Base-by-base conservation (phyloP, 2,888 invertebrate species). In the Aelia acuminata region DNA sequence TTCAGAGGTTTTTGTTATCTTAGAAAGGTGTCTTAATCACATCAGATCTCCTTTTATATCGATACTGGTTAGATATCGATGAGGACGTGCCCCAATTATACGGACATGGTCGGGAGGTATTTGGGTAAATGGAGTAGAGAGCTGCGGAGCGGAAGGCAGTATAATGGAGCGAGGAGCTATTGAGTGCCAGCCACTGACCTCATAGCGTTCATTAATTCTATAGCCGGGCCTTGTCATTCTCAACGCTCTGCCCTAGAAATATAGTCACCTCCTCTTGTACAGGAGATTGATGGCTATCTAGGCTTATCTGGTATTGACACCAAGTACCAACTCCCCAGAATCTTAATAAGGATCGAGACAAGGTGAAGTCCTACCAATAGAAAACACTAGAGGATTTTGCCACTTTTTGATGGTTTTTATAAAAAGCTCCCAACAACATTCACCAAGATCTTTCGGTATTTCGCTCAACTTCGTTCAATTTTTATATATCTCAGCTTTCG, bases 171-270 rank as follows among this genome's bases (percentile, higher is more conserved):
- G 57, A 35, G 35, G 31, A 31, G 4, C 63, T 70, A 70, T 70
- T 70, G 63, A 70, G 8, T 13, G 15, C 11, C 57, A 57, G 26
- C 2, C 63, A 70, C 63, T 70, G 63, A 70, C 63, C 63, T 70
- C 63, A 70, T 70, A 70, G 31, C 31, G 63, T 35, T 35, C 63
- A 70, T 70, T 70, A 70, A 20, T 35, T 70, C 63, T 70, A 31
- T 35, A 70, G 31, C 63, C 5, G 5, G 18, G 31, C 26, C 57
- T 57, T 26, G 26, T 57, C 57, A n/a, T 26, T 57, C 57, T 57
- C 57, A 57, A 26, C 57, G 3, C 3, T 4, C 8, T 57, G n/a
- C 26, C 26, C 57, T 57, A 57, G 57, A 26, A 57, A 26, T 26
- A 31, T 26, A 57, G 26, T 53, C 7, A 53, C 7, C 53, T 53